Evolutionary conservation across 2,888 invertebrate genomes (phyloP).

Genomic region (Entomobrya proxima): DNA sequence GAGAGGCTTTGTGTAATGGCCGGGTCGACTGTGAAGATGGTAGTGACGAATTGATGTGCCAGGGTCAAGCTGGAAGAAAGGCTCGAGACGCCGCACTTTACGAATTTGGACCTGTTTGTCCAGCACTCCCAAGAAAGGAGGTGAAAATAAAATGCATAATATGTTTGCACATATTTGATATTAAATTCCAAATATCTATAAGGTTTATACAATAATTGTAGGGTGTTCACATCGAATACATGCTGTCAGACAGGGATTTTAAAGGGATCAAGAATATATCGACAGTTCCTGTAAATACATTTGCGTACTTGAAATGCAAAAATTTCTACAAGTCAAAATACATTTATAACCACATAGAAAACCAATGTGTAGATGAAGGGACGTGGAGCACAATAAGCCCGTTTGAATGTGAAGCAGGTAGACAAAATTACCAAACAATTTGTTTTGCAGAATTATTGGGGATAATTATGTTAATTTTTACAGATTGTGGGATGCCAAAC

Average conservation of each 20-base stretch:
- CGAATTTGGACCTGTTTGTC: slow-evolving; percentile 29
- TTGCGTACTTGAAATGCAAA: slow-evolving; percentile 66
- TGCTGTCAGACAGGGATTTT: slow-evolving; percentile 45
- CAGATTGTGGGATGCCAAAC: slow-evolving; percentile 69
- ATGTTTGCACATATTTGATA: background rate
- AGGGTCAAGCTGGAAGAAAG: slow-evolving; percentile 39
- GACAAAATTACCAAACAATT: background rate
- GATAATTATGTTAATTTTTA: too few species aligned
- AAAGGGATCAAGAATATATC: slow-evolving; percentile 54
- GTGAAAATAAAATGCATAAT: slow-evolving; percentile 9
- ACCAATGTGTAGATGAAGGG: slow-evolving; percentile 68
- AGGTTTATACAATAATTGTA: background rate
- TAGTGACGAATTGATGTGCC: slow-evolving; percentile 61
- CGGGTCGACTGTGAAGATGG: slow-evolving; percentile 66
- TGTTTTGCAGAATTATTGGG: background rate
- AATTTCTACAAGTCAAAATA: slow-evolving; percentile 68
- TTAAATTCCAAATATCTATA: background rate
- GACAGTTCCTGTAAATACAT: slow-evolving; percentile 64
- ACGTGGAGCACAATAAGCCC: slow-evolving; percentile 68
- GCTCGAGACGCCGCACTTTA: slow-evolving; percentile 35
- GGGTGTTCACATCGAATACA: slow-evolving; percentile 68
- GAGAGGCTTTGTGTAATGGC: slow-evolving; percentile 67
- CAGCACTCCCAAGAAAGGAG: slow-evolving; percentile 31
- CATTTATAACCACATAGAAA: slow-evolving; percentile 65
- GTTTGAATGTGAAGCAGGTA: slow-evolving; percentile 70